Percentiles rank a stretch among this genome's conserved stretches.
Evolutionary conservation across 2,888 invertebrate species (phyloP).

Genomic region (Apamea epomidion): DNA sequence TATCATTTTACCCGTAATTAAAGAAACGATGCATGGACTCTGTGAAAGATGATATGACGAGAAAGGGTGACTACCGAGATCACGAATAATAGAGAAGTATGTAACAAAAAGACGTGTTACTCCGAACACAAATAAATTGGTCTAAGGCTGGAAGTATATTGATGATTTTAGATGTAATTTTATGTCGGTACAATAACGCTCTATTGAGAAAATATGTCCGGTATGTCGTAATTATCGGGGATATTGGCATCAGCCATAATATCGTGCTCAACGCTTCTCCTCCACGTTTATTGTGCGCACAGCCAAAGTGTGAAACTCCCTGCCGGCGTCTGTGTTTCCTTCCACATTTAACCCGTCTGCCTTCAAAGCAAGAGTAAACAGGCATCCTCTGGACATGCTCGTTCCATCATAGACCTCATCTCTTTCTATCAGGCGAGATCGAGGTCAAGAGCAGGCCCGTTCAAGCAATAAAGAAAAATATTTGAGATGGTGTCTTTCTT

Average conservation of each 20-base stretch:
- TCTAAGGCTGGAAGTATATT: fast-evolving
- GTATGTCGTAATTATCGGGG: not conserved
- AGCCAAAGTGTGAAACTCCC: too few relatives aligned
- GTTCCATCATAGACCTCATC: too few relatives aligned
- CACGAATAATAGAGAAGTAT: not conserved
- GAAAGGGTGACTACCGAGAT: not conserved
- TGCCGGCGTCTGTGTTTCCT: too few relatives aligned
- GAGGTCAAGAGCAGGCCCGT: too few relatives aligned
- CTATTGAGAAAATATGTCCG: not conserved
- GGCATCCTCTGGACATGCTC: too few relatives aligned
- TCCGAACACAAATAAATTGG: not conserved
- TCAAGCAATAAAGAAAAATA: too few relatives aligned
- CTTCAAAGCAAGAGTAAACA: too few relatives aligned
- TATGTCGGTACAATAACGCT: not conserved
- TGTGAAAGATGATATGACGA: not conserved
- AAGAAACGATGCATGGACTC: not conserved
- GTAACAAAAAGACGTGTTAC: not conserved
- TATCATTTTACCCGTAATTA: not conserved
- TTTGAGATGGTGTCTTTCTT: not conserved
- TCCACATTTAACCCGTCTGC: too few relatives aligned
- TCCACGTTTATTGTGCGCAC: too few relatives aligned
- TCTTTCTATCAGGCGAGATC: too few relatives aligned
- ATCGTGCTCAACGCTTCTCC: too few relatives aligned
- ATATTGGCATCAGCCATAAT: not conserved
- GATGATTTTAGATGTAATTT: not conserved